A percentile compares a stretch with the other conserved stretches of the same genome.
phyloP scores from a whole-genome alignment of 2,113 vertebrate species.

The Gavia stellata region DNA sequence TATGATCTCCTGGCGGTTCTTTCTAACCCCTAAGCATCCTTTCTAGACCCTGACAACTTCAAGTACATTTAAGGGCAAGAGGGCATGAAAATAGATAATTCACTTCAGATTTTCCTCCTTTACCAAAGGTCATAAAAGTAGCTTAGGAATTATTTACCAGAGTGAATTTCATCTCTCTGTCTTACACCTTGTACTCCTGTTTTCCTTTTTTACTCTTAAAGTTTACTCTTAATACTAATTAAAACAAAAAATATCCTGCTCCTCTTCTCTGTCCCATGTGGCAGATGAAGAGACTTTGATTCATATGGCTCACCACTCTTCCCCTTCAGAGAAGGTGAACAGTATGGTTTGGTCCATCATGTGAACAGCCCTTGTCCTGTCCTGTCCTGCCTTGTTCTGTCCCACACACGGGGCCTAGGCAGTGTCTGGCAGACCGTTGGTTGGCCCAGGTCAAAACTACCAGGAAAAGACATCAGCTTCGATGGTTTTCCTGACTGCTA shows the following conservation, averaged over 20 bases:
- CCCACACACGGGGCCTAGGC: background rate
- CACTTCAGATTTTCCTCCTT: background rate
- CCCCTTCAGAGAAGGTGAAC: background rate
- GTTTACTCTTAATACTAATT: background rate
- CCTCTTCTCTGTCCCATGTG: background rate
- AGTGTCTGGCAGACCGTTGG: background rate
- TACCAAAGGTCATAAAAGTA: background rate
- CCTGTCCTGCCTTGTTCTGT: background rate
- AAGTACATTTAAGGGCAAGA: background rate
- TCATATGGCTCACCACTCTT: background rate
- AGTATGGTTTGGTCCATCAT: background rate
- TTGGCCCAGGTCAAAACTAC: background rate
- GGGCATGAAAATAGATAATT: background rate
- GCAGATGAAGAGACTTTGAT: background rate
- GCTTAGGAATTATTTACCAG: background rate
- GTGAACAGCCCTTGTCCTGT: background rate
- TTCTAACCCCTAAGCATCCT: background rate
- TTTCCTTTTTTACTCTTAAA: background rate
- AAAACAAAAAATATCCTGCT: background rate
- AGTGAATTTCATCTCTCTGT: background rate
- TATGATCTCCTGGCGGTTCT: background rate
- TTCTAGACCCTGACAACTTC: background rate
- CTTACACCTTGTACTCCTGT: background rate
- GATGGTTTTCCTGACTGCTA: background rate
- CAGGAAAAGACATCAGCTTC: background rate